Percentiles rank a stretch among this genome's conserved stretches.
phyloP scores from a whole-genome alignment of 2,888 invertebrate genomes.

The Pterostichus niger region DNA sequence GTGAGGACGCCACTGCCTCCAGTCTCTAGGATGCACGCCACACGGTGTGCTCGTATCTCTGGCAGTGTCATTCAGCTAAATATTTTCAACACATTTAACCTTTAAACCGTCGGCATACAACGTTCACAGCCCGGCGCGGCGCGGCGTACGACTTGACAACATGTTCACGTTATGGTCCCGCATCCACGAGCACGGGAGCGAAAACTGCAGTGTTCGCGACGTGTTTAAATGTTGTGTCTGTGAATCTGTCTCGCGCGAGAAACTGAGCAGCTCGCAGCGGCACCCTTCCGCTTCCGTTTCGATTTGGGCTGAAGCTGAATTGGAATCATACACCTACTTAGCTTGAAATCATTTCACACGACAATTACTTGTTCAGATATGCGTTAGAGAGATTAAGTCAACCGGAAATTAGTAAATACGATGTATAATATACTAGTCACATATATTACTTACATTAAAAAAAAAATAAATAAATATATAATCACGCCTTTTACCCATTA shows the following conservation, averaged over 20 bases:
- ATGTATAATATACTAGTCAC: too few species aligned
- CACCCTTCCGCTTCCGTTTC: slow-evolving; percentile 5
- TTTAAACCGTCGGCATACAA: slow-evolving; percentile 57
- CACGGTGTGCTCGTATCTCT: slow-evolving; percentile 42
- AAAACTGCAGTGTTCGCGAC: slow-evolving; percentile 61
- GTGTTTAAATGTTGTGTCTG: slow-evolving; percentile 23
- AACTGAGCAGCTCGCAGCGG: neutral
- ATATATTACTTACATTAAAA: too few species aligned
- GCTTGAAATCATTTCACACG: slow-evolving; percentile 15
- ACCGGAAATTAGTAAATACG: neutral
- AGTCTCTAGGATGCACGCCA: neutral
- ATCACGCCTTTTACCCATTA: too few species aligned
- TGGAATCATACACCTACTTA: slow-evolving; percentile 20
- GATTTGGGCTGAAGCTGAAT: neutral
- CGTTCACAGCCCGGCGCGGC: slow-evolving; percentile 9
- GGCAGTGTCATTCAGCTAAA: slow-evolving; percentile 75
- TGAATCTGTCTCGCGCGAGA: too few species aligned
- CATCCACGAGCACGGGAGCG: slow-evolving; percentile 52
- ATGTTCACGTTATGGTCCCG: slow-evolving; percentile 34
- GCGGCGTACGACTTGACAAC: slow-evolving; percentile 33
- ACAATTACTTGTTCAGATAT: neutral
- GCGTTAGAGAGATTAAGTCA: neutral
- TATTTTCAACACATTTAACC: slow-evolving; percentile 76
- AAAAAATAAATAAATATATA: too few species aligned
- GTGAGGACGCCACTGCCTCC: neutral